phyloP scores from a whole-genome alignment of 2,797 vertebrate genomes.

The Spinus olivaceus region DNA sequence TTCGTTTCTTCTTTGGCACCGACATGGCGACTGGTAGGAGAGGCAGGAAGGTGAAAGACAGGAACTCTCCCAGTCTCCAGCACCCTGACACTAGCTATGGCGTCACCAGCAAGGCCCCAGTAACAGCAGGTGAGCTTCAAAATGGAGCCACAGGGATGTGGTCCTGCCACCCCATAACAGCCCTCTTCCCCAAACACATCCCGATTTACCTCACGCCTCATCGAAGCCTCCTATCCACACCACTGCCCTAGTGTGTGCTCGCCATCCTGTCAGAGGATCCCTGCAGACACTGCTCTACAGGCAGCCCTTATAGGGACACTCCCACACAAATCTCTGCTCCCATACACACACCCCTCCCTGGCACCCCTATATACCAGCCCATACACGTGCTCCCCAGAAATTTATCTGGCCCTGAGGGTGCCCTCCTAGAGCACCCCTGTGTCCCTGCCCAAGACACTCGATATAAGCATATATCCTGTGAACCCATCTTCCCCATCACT shows the following conservation, averaged over 20 bases:
- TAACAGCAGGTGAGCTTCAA: neutral
- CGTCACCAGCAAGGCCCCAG: neutral
- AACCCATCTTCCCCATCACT: neutral
- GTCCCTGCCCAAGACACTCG: neutral
- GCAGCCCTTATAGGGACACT: neutral
- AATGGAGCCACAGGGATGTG: neutral
- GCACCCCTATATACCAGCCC: neutral
- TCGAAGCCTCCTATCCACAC: neutral
- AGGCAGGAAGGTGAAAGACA: neutral
- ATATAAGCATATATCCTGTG: accelerated
- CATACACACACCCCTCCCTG: neutral
- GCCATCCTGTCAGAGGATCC: neutral
- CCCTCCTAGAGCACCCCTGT: neutral
- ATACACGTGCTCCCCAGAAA: neutral
- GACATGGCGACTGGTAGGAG: slow-evolving; percentile 79
- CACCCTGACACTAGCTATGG: neutral
- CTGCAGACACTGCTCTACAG: neutral
- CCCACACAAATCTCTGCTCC: neutral
- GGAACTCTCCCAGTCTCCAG: neutral
- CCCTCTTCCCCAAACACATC: accelerated
- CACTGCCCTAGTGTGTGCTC: neutral
- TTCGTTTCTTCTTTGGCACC: slow-evolving; percentile 96
- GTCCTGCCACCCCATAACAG: neutral
- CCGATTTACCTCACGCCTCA: accelerated
- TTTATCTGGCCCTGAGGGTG: accelerated